A percentile compares a stretch with the other conserved stretches of the same genome.
phyloP scores from a whole-genome alignment of 2,797 vertebrate genomes.

The Rousettus madagascariensis region DNA sequence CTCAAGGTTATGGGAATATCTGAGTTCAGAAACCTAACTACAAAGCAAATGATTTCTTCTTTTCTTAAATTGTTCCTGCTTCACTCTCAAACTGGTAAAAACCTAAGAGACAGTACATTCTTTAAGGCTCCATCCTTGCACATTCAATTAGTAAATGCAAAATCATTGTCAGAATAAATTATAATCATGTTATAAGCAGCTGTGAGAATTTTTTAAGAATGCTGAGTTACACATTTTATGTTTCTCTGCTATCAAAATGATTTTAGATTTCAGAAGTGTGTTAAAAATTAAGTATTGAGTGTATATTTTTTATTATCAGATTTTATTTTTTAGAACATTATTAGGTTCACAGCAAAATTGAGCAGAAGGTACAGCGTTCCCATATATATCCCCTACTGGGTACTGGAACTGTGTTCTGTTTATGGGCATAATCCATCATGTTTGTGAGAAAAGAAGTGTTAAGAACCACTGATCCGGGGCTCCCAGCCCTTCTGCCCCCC shows the following conservation, averaged over 20 bases:
- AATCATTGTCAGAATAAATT: constrained; percentile 46
- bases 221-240: constrained; percentile 12
- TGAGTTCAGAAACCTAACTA: neutral
- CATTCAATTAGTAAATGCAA: constrained; percentile 21
- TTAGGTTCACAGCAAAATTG: constrained; percentile 2
- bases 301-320: neutral
- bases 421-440: neutral
- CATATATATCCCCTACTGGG: neutral
- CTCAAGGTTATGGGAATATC: neutral
- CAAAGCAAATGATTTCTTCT: neutral
- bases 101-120: neutral
- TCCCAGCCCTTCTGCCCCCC: neutral
- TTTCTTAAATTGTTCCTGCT: neutral
- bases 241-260: constrained; percentile 22
- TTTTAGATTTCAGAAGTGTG: constrained; percentile 39
- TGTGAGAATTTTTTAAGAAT: constrained; percentile 32
- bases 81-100: neutral
- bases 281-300: constrained; percentile 46
- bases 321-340: constrained; percentile 5
- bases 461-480: neutral
- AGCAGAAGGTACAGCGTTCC: neutral
- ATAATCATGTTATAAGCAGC: constrained; percentile 17
- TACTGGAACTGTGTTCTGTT: neutral
- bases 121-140: neutral
- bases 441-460: neutral